Evolutionary conservation across 1,140 invertebrate genomes (phyloP).

Genomic region (Bathynomus jamesi): DNA sequence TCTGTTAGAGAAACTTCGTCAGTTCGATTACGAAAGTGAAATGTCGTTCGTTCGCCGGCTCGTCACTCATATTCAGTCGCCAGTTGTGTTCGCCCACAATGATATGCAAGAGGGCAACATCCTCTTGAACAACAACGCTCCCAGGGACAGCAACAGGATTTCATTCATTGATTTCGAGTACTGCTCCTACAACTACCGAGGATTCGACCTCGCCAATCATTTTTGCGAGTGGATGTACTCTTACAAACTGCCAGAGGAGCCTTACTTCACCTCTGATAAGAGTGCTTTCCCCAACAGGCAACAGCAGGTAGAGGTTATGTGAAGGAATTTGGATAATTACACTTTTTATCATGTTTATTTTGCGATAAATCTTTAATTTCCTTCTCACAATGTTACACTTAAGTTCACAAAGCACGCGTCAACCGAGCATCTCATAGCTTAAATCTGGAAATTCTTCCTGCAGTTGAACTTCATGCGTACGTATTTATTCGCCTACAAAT

Average conservation of each 20-base stretch:
- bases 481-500: constrained; percentile 39
- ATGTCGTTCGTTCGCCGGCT: constrained; percentile 35
- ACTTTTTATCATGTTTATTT: neutral
- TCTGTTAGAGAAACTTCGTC: constrained; percentile 24
- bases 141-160: constrained; percentile 40
- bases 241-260: constrained; percentile 67
- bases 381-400: neutral
- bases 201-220: constrained; percentile 93
- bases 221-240: constrained; percentile 91
- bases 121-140: constrained; percentile 40
- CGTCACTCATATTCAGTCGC: constrained; percentile 52
- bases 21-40: constrained; percentile 29
- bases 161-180: constrained; percentile 86
- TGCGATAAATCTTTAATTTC: neutral
- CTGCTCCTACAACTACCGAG: constrained; percentile 85
- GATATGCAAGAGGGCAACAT: constrained; percentile 88
- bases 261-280: constrained; percentile 62
- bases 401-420: neutral
- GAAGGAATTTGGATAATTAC: neutral
- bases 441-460: constrained; percentile 20
- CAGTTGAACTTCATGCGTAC: constrained; percentile 42
- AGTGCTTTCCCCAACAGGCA: constrained; percentile 63
- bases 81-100: constrained; percentile 94
- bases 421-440: neutral
- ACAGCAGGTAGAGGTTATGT: constrained; percentile 57